These are phyloP conservation scores for Sandelia bainsii DNA, from an alignment of 2,797 vertebrate genomes.

Conservation along the genomic window DNA sequence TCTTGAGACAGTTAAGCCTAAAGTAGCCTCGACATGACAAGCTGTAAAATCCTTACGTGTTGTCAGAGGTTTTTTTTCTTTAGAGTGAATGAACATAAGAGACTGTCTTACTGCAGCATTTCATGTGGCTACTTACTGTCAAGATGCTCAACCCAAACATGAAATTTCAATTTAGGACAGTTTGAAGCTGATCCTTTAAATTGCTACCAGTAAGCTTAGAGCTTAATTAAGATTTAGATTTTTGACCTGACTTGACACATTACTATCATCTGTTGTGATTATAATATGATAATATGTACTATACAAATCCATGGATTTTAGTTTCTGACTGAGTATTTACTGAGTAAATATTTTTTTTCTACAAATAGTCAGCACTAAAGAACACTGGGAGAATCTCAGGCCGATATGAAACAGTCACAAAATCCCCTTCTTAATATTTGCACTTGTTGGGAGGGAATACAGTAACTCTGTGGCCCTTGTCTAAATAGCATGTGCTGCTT, in stretches of 20 bases:
- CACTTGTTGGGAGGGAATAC: background rate
- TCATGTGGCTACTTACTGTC: constrained; percentile 18
- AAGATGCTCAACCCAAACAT: constrained; percentile 28
- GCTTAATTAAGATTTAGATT: constrained; percentile 10
- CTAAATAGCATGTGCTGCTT: background rate
- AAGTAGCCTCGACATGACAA: constrained; percentile 17
- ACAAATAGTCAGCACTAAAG: constrained; percentile 25
- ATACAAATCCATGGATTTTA: constrained; percentile 17
- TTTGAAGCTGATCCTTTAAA: constrained; percentile 30
- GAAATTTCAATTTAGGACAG: constrained; percentile 25
- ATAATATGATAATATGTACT: background rate
- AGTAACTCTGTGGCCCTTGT: background rate
- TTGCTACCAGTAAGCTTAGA: constrained; percentile 8
- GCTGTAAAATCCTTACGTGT: background rate
- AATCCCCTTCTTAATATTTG: background rate
- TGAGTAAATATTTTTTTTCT: constrained; percentile 21
- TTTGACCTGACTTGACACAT: background rate
- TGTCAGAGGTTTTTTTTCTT: background rate
- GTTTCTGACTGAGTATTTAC: constrained; percentile 16
- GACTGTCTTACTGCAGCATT: constrained; percentile 26
- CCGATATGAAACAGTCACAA: constrained; percentile 13
- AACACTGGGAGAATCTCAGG: background rate
- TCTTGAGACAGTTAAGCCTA: background rate
- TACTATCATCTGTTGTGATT: constrained; percentile 3
- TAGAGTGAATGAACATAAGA: background rate